These are phyloP conservation scores for Actinernus sp. DNA, from an alignment of 92 coral and sea anemone species.

Conservation along the genomic window DNA sequence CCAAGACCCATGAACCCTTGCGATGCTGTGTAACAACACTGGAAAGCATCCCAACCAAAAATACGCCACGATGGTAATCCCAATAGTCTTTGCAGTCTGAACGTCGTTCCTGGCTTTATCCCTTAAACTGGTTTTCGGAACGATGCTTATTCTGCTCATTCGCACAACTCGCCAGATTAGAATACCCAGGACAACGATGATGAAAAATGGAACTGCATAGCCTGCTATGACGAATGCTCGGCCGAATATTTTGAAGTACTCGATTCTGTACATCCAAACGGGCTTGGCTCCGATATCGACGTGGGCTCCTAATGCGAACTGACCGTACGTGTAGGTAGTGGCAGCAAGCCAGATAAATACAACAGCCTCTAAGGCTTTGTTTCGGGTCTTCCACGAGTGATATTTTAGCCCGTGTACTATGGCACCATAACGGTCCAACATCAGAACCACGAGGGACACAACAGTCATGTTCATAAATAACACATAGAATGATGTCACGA, in stretches of 20 bases:
- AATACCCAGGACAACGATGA: conserved; percentile 33
- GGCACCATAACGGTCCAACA: conserved; percentile 76
- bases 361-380: conserved; percentile 52
- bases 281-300: conserved; percentile 65
- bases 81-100: conserved; percentile 64
- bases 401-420: conserved; percentile 69
- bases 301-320: conserved; percentile 45
- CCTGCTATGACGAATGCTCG: conserved; percentile 61
- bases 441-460: conserved; percentile 48
- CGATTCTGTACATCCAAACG: conserved; percentile 47
- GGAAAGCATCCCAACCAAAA: conserved; percentile 64
- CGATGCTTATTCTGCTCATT: conserved; percentile 10
- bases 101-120: conserved; percentile 46
- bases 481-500: conserved; percentile 52
- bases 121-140: conserved; percentile 12
- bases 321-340: conserved; percentile 50
- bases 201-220: conserved; percentile 44
- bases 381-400: conserved; percentile 62
- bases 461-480: conserved; percentile 62
- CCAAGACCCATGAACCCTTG: conserved; percentile 67
- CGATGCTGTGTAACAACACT: conserved; percentile 55
- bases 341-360: conserved; percentile 53
- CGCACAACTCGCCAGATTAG: conserved; percentile 56
- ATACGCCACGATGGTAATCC: conserved; percentile 46
- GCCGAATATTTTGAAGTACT: conserved; percentile 59